Percentiles rank a stretch among this genome's conserved stretches.
These are phyloP conservation scores for Chrysina gloriosa DNA, from an alignment of 2,888 invertebrate genomes.

Conservation along the genomic window DNA sequence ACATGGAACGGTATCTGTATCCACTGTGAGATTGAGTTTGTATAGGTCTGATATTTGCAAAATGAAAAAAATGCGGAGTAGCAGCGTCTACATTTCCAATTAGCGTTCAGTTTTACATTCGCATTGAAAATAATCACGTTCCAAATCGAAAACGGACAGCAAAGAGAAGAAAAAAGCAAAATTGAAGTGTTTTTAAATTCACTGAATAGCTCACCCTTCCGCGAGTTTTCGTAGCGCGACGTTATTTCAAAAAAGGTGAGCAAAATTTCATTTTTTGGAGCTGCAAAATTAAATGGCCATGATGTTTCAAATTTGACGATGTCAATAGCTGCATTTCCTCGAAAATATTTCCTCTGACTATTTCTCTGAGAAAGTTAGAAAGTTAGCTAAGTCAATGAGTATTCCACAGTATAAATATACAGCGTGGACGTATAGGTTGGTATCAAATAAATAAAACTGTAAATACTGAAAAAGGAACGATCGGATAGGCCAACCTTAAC, in stretches of 20 bases:
- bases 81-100: slow-evolving; percentile 28
- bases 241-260: not conserved
- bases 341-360: no score
- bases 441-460: no score
- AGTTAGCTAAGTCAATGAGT: no score
- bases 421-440: no score
- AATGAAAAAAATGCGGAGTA: slow-evolving; percentile 6
- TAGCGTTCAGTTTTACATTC: slow-evolving; percentile 29
- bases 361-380: no score
- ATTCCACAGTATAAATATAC: no score
- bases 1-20: no score
- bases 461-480: no score
- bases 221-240: not conserved
- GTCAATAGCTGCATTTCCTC: no score
- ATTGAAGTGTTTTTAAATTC: slow-evolving; percentile 35
- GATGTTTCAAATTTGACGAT: no score
- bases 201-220: slow-evolving; percentile 11
- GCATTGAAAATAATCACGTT: slow-evolving; percentile 30
- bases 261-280: not conserved
- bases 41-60: slow-evolving; percentile 11
- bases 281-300: slow-evolving; percentile 3
- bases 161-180: slow-evolving; percentile 25
- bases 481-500: no score
- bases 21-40: not conserved
- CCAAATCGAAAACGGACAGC: slow-evolving; percentile 13